phyloP scores from a whole-genome alignment of 1,140 invertebrate genomes.

The Ericerus pela region DNA sequence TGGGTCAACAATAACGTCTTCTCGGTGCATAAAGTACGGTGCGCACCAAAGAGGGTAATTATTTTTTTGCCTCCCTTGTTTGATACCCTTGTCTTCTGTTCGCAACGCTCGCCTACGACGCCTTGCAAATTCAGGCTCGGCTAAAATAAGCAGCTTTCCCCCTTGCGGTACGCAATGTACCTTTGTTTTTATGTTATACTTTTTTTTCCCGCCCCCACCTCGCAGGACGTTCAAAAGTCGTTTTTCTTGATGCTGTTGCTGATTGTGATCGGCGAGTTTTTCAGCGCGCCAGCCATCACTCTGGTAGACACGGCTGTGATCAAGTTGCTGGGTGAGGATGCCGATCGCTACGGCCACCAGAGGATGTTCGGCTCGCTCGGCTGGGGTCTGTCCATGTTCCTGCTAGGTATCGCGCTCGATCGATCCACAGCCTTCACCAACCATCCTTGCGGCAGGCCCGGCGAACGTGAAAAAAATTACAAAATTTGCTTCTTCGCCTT shows the following conservation, averaged over 20 bases:
- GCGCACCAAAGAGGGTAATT: too few species aligned
- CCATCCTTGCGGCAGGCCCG: conserved; percentile 75
- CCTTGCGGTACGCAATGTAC: too few species aligned
- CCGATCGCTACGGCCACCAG: conserved; percentile 87
- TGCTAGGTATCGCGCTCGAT: conserved; percentile 94
- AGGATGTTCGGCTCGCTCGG: conserved; percentile 97
- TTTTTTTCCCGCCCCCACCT: too few species aligned
- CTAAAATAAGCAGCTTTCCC: too few species aligned
- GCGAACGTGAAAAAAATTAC: conserved; percentile 88
- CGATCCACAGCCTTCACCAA: conserved; percentile 80
- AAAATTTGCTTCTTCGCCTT: conserved; percentile 97
- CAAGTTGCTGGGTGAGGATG: conserved; percentile 77
- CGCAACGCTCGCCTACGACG: too few species aligned
- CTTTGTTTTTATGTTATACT: too few species aligned
- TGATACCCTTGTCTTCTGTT: too few species aligned
- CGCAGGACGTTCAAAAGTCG: conserved; percentile 82
- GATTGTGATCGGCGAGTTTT: conserved; percentile 93
- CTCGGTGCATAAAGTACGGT: too few species aligned
- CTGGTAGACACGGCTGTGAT: conserved; percentile 91
- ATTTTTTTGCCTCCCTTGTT: too few species aligned
- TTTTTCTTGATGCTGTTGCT: conserved; percentile 87
- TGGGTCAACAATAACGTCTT: too few species aligned
- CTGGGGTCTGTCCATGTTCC: conserved; percentile 97
- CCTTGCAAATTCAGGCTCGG: too few species aligned
- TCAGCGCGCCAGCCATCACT: conserved; percentile 89